Evolutionary conservation across 2,797 vertebrate species (phyloP).

Genomic region (Xerus rutilus): DNA sequence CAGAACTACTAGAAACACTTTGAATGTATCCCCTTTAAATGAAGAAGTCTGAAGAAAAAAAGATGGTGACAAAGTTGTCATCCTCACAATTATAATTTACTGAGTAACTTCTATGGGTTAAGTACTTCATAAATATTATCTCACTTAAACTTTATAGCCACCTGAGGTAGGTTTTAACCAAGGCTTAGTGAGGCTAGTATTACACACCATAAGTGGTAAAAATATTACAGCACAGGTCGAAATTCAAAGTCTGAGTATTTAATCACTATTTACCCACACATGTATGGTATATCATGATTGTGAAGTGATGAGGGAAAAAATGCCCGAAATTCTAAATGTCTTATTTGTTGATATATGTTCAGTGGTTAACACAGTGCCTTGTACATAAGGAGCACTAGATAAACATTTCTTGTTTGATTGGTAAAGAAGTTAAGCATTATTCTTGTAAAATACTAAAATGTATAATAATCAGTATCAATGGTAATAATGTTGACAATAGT

Average conservation of each 20-base stretch:
- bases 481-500: background rate
- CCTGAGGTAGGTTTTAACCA: constrained; percentile 42
- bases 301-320: constrained; percentile 29
- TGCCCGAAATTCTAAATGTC: constrained; percentile 7
- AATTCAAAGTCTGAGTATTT: constrained; percentile 33
- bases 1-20: background rate
- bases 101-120: constrained; percentile 18
- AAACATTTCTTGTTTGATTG: constrained; percentile 16
- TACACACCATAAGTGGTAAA: background rate
- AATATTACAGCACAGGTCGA: constrained; percentile 54
- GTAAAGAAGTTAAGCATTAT: background rate
- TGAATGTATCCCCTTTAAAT: background rate
- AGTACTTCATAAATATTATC: constrained; percentile 28
- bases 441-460: background rate
- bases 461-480: background rate
- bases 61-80: background rate
- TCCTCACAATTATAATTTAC: background rate
- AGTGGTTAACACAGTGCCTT: background rate
- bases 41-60: constrained; percentile 61
- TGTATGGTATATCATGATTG: background rate
- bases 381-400: background rate
- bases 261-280: background rate
- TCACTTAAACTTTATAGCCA: constrained; percentile 44
- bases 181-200: constrained; percentile 25
- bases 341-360: background rate